These are phyloP conservation scores for Labroides dimidiatus DNA, from an alignment of 2,797 vertebrate species.

Conservation along the genomic window DNA sequence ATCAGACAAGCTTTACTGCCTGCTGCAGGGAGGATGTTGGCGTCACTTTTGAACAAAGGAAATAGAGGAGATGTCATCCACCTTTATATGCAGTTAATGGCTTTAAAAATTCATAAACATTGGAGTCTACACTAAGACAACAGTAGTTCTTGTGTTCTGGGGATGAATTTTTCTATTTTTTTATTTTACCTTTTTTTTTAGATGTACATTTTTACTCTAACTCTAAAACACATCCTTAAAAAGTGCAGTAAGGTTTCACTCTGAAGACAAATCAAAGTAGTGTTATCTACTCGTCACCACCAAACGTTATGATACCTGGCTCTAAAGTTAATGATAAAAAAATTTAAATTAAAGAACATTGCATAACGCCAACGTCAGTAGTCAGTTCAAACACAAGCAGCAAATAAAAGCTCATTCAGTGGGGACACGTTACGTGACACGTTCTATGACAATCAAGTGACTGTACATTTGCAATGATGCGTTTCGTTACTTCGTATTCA, in stretches of 20 bases:
- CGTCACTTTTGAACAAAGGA: no score
- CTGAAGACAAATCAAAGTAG: constrained; percentile 69
- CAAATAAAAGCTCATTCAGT: constrained; percentile 47
- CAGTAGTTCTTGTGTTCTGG: constrained; percentile 58
- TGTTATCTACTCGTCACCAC: constrained; percentile 63
- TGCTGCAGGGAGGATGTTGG: no score
- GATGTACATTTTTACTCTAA: constrained; percentile 64
- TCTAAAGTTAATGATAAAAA: constrained; percentile 11
- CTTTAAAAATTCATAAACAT: constrained; percentile 36
- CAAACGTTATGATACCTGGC: constrained; percentile 47
- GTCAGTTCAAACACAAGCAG: constrained; percentile 65
- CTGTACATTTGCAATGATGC: constrained; percentile 73
- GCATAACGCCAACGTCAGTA: constrained; percentile 58
- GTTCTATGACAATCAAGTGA: constrained; percentile 60
- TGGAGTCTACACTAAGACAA: constrained; percentile 65
- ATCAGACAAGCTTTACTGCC: no score
- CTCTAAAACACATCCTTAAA: constrained; percentile 78
- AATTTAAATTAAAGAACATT: constrained; percentile 34
- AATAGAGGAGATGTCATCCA: no score
- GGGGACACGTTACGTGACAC: constrained; percentile 41
- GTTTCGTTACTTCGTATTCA: constrained; percentile 57
- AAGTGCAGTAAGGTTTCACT: constrained; percentile 81
- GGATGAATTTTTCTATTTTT: constrained; percentile 28
- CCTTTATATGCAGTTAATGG: no score
- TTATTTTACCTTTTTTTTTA: constrained; percentile 50